phyloP scores from a whole-genome alignment of 2,797 vertebrate genomes.

The Myotis planiceps region DNA sequence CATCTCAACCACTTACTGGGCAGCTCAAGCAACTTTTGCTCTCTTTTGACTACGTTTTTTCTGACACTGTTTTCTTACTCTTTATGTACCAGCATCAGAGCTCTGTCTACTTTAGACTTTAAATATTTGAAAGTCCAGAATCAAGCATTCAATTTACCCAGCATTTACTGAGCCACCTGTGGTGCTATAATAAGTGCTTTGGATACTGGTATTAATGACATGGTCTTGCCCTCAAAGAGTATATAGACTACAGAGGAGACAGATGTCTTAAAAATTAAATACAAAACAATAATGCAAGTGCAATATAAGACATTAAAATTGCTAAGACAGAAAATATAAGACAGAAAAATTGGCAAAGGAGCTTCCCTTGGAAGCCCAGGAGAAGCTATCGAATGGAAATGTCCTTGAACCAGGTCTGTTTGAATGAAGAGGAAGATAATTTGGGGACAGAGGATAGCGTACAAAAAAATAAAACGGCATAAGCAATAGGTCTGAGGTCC shows the following conservation, averaged over 20 bases:
- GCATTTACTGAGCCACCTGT: background rate
- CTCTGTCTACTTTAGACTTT: background rate
- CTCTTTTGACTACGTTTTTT: background rate
- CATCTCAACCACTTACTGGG: background rate
- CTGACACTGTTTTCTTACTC: background rate
- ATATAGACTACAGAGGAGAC: background rate
- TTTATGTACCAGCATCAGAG: background rate
- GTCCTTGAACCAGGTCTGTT: background rate
- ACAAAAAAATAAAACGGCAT: background rate
- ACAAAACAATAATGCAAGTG: background rate
- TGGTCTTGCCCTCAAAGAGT: background rate
- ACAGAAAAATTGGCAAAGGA: background rate
- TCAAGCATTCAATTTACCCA: background rate
- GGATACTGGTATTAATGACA: background rate
- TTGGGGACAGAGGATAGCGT: background rate
- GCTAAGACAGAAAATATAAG: background rate
- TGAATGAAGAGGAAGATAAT: background rate
- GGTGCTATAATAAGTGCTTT: background rate
- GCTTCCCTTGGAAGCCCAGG: background rate
- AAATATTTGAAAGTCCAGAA: constrained; percentile 6
- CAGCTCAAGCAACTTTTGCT: background rate
- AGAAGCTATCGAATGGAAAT: background rate
- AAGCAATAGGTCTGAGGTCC: background rate
- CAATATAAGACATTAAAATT: background rate
- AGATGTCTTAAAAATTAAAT: background rate